phyloP scores from a whole-genome alignment of 2,888 invertebrate genomes.

The Nasonia oneida region DNA sequence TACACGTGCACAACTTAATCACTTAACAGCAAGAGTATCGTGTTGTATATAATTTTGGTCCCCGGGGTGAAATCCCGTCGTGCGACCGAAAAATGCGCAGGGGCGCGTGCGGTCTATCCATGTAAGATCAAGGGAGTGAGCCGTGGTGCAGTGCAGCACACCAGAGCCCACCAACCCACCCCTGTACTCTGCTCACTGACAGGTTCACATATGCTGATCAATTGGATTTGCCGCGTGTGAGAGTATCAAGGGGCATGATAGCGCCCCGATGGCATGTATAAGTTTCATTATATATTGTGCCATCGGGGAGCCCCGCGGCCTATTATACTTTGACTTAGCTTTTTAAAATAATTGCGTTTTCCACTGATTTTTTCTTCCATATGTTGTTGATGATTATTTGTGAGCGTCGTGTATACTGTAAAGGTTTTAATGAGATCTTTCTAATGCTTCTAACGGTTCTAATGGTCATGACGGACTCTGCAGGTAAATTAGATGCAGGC shows the following conservation, averaged over 20 bases:
- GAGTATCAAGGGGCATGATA: not conserved
- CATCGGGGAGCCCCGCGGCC: too few relatives aligned
- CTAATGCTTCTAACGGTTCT: too few relatives aligned
- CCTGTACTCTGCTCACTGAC: not conserved
- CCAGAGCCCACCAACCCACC: not conserved
- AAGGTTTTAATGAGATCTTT: too few relatives aligned
- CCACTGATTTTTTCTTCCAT: too few relatives aligned
- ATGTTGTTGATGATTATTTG: too few relatives aligned
- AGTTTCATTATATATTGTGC: too few relatives aligned
- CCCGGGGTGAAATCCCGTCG: conserved; percentile 45
- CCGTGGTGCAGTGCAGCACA: not conserved
- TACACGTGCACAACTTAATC: conserved; percentile 50
- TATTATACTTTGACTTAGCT: too few relatives aligned
- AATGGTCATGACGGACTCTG: too few relatives aligned
- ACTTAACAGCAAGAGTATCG: conserved; percentile 41
- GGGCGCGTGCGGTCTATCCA: not conserved
- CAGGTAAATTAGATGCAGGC: too few relatives aligned
- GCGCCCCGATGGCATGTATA: too few relatives aligned
- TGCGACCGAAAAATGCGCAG: conserved; percentile 22
- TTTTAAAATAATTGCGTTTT: too few relatives aligned
- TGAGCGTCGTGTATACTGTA: too few relatives aligned
- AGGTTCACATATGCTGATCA: conserved; percentile 36
- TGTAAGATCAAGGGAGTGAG: conserved; percentile 23
- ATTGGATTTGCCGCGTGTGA: conserved; percentile 32
- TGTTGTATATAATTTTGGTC: not conserved